These are phyloP conservation scores for Bos taurus DNA, from an alignment of 2,113 vertebrate species.

Conservation along the genomic window DNA sequence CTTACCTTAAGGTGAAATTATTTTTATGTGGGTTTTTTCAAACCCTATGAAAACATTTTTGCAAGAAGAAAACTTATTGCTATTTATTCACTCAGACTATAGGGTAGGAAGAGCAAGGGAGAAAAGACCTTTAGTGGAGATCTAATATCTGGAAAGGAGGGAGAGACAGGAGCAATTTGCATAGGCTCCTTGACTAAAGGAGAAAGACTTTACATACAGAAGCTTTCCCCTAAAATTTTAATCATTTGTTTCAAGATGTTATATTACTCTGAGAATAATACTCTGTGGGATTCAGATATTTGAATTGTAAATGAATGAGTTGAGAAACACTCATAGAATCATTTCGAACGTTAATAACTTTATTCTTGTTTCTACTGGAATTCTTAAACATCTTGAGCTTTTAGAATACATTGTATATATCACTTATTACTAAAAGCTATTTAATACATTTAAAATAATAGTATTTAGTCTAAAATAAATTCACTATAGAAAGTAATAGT, in stretches of 20 bases:
- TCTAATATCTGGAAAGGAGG: background rate
- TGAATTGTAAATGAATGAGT: background rate
- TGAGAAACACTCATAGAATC: background rate
- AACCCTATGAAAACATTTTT: background rate
- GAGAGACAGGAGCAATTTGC: background rate
- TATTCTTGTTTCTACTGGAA: background rate
- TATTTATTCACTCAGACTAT: background rate
- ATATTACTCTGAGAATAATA: background rate
- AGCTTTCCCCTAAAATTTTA: background rate
- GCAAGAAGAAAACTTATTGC: background rate
- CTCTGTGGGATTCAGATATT: background rate
- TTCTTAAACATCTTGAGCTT: conserved; percentile 1
- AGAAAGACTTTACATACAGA: background rate
- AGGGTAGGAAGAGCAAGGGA: background rate
- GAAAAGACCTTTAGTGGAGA: background rate
- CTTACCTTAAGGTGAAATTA: background rate
- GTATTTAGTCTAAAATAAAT: background rate
- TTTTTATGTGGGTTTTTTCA: background rate
- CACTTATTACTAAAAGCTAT: background rate
- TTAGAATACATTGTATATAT: background rate
- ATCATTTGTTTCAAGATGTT: background rate
- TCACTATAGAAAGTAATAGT: background rate
- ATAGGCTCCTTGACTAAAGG: background rate
- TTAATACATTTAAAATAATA: background rate
- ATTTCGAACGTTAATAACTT: background rate